phyloP scores from a whole-genome alignment of 2,888 invertebrate genomes.

The Morpho deidamia region DNA sequence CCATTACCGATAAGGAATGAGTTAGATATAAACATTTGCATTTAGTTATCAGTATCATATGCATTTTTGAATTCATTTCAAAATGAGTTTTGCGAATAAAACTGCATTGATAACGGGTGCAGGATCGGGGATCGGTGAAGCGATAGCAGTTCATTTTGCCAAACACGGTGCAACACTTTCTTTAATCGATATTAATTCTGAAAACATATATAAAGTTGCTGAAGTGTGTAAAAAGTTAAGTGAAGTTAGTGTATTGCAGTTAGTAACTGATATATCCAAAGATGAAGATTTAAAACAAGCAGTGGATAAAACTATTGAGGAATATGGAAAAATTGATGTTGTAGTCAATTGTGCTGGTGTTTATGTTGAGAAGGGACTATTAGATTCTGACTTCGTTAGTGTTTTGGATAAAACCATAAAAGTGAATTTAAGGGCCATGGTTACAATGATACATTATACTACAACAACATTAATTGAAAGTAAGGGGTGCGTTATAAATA shows the following conservation, averaged over 20 bases:
- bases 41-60: too few species aligned
- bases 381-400: constrained; percentile 31
- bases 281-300: constrained; percentile 33
- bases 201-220: constrained; percentile 31
- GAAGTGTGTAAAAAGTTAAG: constrained; percentile 33
- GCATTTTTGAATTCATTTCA: background rate
- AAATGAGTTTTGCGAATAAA: constrained; percentile 42
- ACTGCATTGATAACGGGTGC: constrained; percentile 42
- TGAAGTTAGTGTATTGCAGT: constrained; percentile 34
- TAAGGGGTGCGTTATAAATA: constrained; percentile 40
- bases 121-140: constrained; percentile 42
- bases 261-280: constrained; percentile 33
- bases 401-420: constrained; percentile 34
- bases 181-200: constrained; percentile 32
- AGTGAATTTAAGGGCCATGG: constrained; percentile 39
- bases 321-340: constrained; percentile 38
- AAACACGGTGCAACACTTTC: constrained; percentile 39
- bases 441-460: constrained; percentile 33
- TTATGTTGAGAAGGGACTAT: constrained; percentile 31
- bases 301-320: constrained; percentile 31
- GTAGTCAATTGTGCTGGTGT: constrained; percentile 35
- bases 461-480: constrained; percentile 30
- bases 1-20: too few species aligned
- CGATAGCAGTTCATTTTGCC: constrained; percentile 37
- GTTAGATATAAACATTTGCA: too few species aligned